Conservation (phyloP, 2,888 invertebrate genomes). For the Drosophila testacea region DNA sequence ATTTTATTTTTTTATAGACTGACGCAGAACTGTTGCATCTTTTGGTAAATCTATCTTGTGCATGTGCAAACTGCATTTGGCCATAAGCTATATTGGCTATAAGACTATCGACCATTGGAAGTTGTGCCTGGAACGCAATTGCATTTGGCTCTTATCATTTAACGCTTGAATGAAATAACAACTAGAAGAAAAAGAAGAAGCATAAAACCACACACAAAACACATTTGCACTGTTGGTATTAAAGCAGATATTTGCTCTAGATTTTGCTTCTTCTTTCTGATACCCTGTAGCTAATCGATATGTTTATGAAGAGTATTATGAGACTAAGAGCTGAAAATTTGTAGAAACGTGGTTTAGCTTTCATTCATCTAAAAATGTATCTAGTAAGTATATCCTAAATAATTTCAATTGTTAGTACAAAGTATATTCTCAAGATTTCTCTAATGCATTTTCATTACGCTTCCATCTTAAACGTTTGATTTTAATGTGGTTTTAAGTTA, state of each 20-base stretch:
- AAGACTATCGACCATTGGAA: conserved; percentile 2
- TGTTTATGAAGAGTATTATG: not conserved
- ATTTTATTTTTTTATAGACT: not conserved
- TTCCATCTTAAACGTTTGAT: no score
- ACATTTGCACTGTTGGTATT: conserved; percentile 11
- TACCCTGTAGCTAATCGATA: not conserved
- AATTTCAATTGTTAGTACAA: no score
- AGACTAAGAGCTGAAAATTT: no score
- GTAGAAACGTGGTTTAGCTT: no score
- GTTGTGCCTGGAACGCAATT: conserved; percentile 47
- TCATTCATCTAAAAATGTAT: no score
- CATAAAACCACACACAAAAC: conserved; percentile 11
- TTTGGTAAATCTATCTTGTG: conserved; percentile 16
- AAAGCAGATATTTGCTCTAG: conserved; percentile 14
- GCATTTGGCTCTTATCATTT: conserved; percentile 57
- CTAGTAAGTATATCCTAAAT: no score
- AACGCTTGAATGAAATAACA: conserved; percentile 20
- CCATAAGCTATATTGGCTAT: conserved; percentile 1
- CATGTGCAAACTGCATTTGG: conserved; percentile 21
- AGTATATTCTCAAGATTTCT: no score
- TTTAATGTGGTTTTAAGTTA: no score
- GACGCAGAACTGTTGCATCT: conserved; percentile 17
- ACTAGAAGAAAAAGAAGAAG: not conserved
- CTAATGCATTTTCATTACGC: no score
- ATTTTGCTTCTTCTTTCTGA: not conserved